Percentiles rank a stretch among this genome's conserved stretches.
phyloP scores from a whole-genome alignment of 2,888 invertebrate species.

The Trissonchulus sp. region DNA sequence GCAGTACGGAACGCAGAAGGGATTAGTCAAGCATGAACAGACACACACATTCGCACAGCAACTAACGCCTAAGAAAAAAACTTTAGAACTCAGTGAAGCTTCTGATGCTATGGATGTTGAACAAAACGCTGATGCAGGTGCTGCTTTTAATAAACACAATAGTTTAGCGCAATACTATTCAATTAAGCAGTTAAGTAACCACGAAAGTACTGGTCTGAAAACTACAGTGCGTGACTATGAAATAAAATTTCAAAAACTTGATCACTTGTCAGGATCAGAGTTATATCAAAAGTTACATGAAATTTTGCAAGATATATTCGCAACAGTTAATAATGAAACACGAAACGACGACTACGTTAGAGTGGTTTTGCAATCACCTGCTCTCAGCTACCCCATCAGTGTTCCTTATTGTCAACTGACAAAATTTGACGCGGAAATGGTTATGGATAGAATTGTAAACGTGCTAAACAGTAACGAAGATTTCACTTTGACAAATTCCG shows the following conservation, averaged over 20 bases:
- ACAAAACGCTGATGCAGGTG: not conserved
- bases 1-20: not conserved
- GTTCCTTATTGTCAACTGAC: conserved; percentile 14
- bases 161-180: not conserved
- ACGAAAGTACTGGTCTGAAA: not conserved
- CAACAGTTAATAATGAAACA: not conserved
- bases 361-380: not conserved
- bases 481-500: not conserved
- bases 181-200: not conserved
- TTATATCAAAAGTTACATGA: not conserved
- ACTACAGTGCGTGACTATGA: not conserved
- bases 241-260: not conserved
- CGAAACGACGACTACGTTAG: conserved; percentile 11
- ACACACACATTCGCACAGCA: not conserved
- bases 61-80: not conserved
- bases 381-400: conserved; percentile 20
- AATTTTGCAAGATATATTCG: not conserved
- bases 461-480: conserved; percentile 11
- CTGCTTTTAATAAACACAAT: too few relatives aligned
- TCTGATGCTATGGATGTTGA: not conserved
- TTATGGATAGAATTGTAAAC: conserved; percentile 5
- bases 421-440: not conserved
- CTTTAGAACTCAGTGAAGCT: not conserved
- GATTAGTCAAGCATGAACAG: not conserved
- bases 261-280: not conserved